Conservation (phyloP, 2,113 vertebrate genomes). For the Peromyscus maniculatus region DNA sequence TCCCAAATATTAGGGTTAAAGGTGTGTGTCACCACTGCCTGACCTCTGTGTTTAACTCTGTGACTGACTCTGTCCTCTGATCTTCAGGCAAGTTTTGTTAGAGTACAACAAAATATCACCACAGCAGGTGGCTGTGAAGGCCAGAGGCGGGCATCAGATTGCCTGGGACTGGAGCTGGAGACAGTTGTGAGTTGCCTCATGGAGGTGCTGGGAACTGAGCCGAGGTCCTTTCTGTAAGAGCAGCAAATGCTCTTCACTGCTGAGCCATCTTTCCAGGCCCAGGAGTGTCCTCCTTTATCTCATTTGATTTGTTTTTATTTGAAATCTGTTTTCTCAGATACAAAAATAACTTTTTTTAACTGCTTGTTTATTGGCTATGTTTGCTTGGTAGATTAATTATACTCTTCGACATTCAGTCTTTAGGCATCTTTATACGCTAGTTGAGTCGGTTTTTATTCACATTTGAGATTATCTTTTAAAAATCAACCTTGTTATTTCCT, state of each 20-base stretch:
- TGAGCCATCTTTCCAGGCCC: not conserved
- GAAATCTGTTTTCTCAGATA: not conserved
- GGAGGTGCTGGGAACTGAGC: not conserved
- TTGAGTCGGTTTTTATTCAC: not conserved
- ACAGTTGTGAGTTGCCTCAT: not conserved
- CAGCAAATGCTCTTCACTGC: not conserved
- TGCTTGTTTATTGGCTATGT: not conserved
- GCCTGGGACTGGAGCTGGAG: not conserved
- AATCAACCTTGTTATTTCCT: not conserved
- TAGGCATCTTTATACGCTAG: not conserved
- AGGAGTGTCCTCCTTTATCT: not conserved
- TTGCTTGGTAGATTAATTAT: not conserved
- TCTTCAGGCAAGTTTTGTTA: too few relatives aligned
- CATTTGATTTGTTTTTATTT: not conserved
- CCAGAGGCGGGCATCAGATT: not conserved
- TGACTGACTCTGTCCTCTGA: too few relatives aligned
- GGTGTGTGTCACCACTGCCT: too few relatives aligned
- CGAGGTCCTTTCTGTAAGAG: not conserved
- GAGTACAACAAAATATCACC: too few relatives aligned
- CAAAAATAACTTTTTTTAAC: not conserved
- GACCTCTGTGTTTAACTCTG: too few relatives aligned
- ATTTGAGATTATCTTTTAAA: not conserved
- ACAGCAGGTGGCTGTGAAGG: not conserved
- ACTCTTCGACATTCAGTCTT: not conserved
- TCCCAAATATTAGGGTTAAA: too few relatives aligned